phyloP scores from a whole-genome alignment of 2,888 invertebrate species.

The Clunio marinus region DNA sequence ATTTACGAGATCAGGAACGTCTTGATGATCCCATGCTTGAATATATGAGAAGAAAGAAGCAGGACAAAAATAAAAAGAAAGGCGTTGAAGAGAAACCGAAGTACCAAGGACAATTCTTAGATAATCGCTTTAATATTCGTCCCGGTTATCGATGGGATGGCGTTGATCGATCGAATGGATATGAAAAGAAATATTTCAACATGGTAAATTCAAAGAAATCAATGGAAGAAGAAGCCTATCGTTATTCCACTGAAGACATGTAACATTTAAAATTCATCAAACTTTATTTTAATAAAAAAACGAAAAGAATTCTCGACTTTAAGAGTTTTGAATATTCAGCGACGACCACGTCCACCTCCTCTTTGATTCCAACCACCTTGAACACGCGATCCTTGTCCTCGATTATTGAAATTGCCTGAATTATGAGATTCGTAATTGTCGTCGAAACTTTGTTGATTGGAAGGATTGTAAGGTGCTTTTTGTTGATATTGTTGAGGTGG shows the following conservation, averaged over 20 bases:
- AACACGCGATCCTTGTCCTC: conserved; percentile 43
- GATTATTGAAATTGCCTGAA: conserved; percentile 39
- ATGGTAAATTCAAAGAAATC: conserved; percentile 70
- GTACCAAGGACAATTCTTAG: conserved; percentile 81
- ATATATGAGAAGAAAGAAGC: conserved; percentile 71
- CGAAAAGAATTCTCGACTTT: no score
- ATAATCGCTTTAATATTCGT: conserved; percentile 85
- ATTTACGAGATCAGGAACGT: conserved; percentile 68
- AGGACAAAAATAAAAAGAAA: conserved; percentile 54
- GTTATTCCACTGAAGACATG: conserved; percentile 94
- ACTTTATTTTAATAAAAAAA: neutral
- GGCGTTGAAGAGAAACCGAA: conserved; percentile 57
- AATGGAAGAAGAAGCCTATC: conserved; percentile 78
- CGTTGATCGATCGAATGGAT: conserved; percentile 94
- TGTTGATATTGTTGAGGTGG: conserved; percentile 38
- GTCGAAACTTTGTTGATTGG: conserved; percentile 42
- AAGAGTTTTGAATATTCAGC: no score
- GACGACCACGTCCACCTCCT: conserved; percentile 37
- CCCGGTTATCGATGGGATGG: conserved; percentile 99
- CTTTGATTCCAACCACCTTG: conserved; percentile 49
- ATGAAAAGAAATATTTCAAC: conserved; percentile 86
- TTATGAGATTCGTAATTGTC: conserved; percentile 40
- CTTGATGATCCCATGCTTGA: conserved; percentile 92
- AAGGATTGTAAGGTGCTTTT: conserved; percentile 42
- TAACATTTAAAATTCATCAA: conserved; percentile 51